A percentile compares a stretch with the other conserved stretches of the same genome.
Conservation (phyloP, 2,888 invertebrate species). For the Tenthredo scrophulariae region DNA sequence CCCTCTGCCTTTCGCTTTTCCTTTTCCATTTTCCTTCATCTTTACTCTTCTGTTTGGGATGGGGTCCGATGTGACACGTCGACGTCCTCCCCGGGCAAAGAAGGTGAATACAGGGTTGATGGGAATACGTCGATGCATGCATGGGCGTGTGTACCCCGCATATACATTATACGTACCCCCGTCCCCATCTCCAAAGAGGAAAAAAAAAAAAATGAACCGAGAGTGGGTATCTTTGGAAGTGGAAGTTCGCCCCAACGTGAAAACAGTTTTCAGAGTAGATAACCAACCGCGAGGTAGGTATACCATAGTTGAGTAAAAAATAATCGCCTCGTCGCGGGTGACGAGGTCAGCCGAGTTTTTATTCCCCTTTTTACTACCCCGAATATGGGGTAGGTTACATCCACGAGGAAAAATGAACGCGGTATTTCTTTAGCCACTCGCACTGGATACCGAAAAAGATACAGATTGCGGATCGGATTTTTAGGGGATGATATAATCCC, state of each 20-base stretch:
- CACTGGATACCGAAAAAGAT: neutral
- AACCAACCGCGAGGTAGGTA: neutral
- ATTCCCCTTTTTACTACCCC: neutral
- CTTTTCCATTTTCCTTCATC: neutral
- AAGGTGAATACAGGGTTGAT: neutral
- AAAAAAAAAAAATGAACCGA: neutral
- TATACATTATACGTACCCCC: neutral
- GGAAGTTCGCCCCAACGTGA: neutral
- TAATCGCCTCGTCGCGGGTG: constrained; percentile 18
- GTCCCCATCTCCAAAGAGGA: neutral
- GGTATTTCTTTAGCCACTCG: neutral
- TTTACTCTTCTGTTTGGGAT: neutral
- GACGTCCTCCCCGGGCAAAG: neutral
- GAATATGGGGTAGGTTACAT: neutral
- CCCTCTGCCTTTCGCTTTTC: neutral
- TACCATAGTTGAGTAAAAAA: constrained; percentile 10
- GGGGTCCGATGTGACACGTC: constrained; percentile 26
- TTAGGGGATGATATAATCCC: neutral
- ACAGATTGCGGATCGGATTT: neutral
- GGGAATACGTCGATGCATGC: neutral
- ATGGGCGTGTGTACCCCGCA: neutral
- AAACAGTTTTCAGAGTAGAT: constrained; percentile 24
- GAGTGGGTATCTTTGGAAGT: constrained; percentile 11
- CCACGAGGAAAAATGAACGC: neutral
- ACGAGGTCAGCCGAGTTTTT: constrained; percentile 38